A percentile compares a stretch with the other conserved stretches of the same genome.
Evolutionary conservation across 2,888 invertebrate genomes (phyloP).

Genomic region (Parnassius apollo): DNA sequence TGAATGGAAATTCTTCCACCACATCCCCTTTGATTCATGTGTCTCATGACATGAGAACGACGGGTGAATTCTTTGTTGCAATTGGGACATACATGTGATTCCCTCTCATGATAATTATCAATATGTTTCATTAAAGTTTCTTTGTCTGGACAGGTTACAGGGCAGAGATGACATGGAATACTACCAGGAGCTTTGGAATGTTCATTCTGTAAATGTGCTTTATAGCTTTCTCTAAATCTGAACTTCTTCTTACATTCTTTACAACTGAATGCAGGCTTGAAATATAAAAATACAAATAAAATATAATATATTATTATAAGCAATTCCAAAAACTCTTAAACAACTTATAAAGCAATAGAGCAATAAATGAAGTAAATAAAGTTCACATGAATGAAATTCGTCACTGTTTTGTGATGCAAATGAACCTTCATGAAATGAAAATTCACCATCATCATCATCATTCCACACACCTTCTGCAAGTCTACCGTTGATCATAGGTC

Average conservation of each 20-base stretch:
- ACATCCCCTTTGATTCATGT: slow-evolving; percentile 85
- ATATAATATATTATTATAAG: neutral
- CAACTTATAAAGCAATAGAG: no score
- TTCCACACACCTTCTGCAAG: no score
- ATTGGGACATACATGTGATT: slow-evolving; percentile 81
- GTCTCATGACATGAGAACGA: slow-evolving; percentile 87
- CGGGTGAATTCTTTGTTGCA: slow-evolving; percentile 88
- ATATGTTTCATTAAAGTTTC: slow-evolving; percentile 84
- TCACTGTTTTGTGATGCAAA: no score
- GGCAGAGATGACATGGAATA: slow-evolving; percentile 84
- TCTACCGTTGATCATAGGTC: no score
- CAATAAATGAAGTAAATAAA: no score
- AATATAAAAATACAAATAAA: slow-evolving; percentile 29
- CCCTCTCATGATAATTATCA: slow-evolving; percentile 80
- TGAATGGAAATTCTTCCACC: slow-evolving; percentile 67
- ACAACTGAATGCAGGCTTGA: slow-evolving; percentile 53
- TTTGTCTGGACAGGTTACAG: slow-evolving; percentile 83
- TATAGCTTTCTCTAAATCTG: slow-evolving; percentile 83
- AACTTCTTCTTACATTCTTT: slow-evolving; percentile 87
- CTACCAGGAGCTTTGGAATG: slow-evolving; percentile 83
- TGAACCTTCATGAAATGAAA: no score
- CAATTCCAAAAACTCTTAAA: no score
- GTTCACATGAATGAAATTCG: no score
- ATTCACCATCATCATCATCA: no score
- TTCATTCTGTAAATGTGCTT: slow-evolving; percentile 84